Base-by-base conservation (phyloP, 2,797 vertebrate species). In the Syngnathus acus region DNA sequence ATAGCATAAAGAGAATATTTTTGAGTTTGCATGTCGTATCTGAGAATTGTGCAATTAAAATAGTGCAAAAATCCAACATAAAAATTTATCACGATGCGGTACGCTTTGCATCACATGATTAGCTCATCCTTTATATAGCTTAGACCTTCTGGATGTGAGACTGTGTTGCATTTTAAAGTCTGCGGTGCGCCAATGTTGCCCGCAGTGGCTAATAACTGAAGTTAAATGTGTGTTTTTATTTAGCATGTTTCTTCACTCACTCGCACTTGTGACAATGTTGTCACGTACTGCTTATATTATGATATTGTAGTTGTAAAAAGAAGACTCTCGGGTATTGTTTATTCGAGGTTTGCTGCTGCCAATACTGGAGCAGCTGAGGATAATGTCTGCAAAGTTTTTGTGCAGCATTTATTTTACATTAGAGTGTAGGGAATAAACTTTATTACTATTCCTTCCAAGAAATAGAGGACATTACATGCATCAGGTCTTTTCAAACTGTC, bases 1-100 rank as follows among this genome's bases (percentile, higher is more conserved):
- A 43, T 16, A 23, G 47, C 69, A 66, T 63, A 69, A 65, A 67
- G 70, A 9, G 42, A 62, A 62, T 40, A 43, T 62, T 43, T 32
- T 32, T 62, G 9, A 40, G 38, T 32, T 32, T 37, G 39, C 39
- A 7, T 19, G 5, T 39, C 21, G 38, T 43, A n/a, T 21, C n/a
- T 54, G 53, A 54, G 53, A 26, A 0, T 62, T 39, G 21, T 21
- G n/a, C 32, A 43, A 62, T 11, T 39, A n/a, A n/a, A 21, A 39
- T 61, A 1, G 39, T 40, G 32, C 17, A 39, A 26, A 40, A n/a
- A 17, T 43, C 17, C n/a, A 62, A 13, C 26, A 21, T 62, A 26
- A 62, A 43, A 43, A 13, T 16, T 57, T 37, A 13, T 37, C 13
- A 6, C 26, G 14, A 32, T 32, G 32, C 4, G 4, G 32, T 32